phyloP scores from a whole-genome alignment of 2,888 invertebrate species.

The Crematogaster levior region DNA sequence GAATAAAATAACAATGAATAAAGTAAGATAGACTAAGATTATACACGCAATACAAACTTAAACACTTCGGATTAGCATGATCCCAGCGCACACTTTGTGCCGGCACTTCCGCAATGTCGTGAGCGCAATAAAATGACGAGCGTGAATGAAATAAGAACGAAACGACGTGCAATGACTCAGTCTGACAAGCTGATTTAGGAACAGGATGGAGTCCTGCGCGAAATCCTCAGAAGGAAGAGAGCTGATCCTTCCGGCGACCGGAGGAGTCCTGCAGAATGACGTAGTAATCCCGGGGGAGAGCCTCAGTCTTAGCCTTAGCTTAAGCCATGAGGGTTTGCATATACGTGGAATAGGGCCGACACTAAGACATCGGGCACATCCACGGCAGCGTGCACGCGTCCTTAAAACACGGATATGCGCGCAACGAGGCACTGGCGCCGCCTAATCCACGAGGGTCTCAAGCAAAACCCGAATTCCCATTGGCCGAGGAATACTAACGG shows the following conservation, averaged over 20 bases:
- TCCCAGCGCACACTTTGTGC: not conserved
- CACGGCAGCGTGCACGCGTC: slow-evolving; percentile 64
- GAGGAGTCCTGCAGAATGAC: slow-evolving; percentile 81
- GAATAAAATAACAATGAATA: too few species aligned
- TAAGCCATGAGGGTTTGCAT: slow-evolving; percentile 84
- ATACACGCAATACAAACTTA: not conserved
- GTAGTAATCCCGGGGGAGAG: slow-evolving; percentile 84
- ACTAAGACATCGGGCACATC: slow-evolving; percentile 68
- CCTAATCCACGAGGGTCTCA: slow-evolving; percentile 79
- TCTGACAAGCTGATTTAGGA: slow-evolving; percentile 79
- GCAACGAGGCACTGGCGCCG: slow-evolving; percentile 67
- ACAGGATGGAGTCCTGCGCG: slow-evolving; percentile 71
- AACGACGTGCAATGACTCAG: slow-evolving; percentile 64
- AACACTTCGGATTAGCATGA: not conserved
- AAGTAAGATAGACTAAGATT: not conserved
- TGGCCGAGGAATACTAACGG: slow-evolving; percentile 71
- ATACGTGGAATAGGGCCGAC: slow-evolving; percentile 73
- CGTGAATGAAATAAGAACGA: slow-evolving; percentile 42
- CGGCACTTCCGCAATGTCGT: not conserved
- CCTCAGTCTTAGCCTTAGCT: slow-evolving; percentile 83
- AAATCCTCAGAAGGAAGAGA: slow-evolving; percentile 80
- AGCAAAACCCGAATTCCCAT: slow-evolving; percentile 76
- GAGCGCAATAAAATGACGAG: not conserved
- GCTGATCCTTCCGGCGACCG: slow-evolving; percentile 82
- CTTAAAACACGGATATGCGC: slow-evolving; percentile 76